These are phyloP conservation scores for Scortum barcoo DNA, from an alignment of 2,113 vertebrate species.

Conservation along the genomic window DNA sequence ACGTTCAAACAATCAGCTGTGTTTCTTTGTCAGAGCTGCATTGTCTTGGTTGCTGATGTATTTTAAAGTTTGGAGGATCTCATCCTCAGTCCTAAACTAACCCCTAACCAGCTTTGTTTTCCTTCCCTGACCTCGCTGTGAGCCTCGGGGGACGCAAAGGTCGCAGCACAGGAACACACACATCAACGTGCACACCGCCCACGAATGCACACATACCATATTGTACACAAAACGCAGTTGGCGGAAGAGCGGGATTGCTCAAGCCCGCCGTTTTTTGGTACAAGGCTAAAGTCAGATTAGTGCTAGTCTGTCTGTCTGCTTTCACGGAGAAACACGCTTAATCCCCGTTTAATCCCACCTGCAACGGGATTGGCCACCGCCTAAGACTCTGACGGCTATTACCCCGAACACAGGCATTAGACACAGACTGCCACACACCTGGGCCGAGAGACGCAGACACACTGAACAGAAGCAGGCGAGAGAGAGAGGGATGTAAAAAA, in stretches of 20 bases:
- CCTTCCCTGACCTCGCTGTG: conserved; percentile 16
- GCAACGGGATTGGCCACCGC: conserved; percentile 67
- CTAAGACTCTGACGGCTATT: conserved; percentile 63
- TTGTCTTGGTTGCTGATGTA: not conserved
- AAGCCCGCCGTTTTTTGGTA: conserved; percentile 58
- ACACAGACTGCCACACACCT: conserved; percentile 66
- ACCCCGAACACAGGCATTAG: conserved; percentile 45
- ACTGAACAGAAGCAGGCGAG: not conserved
- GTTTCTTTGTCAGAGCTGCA: not conserved
- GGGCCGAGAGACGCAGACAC: conserved; percentile 30
- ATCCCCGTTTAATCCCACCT: conserved; percentile 74
- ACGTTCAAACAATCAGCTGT: not conserved
- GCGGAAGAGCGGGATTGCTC: conserved; percentile 62
- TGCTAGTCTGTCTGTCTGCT: conserved; percentile 74
- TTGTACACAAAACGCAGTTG: conserved; percentile 35
- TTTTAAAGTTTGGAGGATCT: not conserved
- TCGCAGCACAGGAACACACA: conserved; percentile 9
- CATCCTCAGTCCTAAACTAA: conserved; percentile 37
- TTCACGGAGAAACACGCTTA: conserved; percentile 74
- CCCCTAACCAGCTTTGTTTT: not conserved
- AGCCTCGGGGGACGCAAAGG: conserved; percentile 21
- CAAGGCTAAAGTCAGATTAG: conserved; percentile 77
- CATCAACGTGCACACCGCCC: conserved; percentile 8
- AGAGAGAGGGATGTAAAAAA: conserved; percentile 5
- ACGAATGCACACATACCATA: conserved; percentile 12